These are phyloP conservation scores for Natator depressus DNA, from an alignment of 2,113 vertebrate genomes.

Conservation along the genomic window DNA sequence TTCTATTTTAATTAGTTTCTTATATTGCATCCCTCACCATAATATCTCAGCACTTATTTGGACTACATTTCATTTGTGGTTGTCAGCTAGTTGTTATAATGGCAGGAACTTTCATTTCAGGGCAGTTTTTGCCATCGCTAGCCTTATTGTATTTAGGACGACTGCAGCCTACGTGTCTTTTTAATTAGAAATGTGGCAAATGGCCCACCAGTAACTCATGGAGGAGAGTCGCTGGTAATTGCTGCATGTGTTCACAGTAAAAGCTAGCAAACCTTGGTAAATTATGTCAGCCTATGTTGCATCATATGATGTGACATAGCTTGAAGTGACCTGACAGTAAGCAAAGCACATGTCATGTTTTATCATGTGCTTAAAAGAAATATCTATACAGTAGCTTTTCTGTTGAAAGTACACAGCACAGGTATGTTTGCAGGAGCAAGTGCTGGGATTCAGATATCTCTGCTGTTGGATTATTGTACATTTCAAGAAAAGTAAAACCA, in stretches of 20 bases:
- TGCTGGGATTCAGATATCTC: neutral
- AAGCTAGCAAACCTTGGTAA: neutral
- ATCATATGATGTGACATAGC: neutral
- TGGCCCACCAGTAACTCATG: neutral
- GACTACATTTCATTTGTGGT: neutral
- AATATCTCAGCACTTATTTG: neutral
- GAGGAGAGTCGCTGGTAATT: neutral
- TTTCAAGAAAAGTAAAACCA: neutral
- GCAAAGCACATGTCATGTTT: neutral
- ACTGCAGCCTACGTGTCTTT: neutral
- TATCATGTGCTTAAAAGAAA: neutral
- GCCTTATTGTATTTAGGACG: neutral
- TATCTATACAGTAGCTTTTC: conserved; percentile 7
- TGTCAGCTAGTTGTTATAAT: neutral
- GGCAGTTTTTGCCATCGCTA: neutral
- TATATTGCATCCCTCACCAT: neutral
- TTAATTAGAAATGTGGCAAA: neutral
- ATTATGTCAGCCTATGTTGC: neutral
- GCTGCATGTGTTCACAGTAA: neutral
- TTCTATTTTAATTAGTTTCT: neutral
- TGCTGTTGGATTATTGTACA: neutral
- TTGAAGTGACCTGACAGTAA: conserved; percentile 48
- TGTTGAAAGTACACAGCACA: neutral
- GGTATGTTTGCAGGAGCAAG: neutral
- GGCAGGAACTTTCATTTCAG: neutral